Evolutionary conservation across 1,140 invertebrate species (phyloP).

Genomic region (Drosophila watanabei): DNA sequence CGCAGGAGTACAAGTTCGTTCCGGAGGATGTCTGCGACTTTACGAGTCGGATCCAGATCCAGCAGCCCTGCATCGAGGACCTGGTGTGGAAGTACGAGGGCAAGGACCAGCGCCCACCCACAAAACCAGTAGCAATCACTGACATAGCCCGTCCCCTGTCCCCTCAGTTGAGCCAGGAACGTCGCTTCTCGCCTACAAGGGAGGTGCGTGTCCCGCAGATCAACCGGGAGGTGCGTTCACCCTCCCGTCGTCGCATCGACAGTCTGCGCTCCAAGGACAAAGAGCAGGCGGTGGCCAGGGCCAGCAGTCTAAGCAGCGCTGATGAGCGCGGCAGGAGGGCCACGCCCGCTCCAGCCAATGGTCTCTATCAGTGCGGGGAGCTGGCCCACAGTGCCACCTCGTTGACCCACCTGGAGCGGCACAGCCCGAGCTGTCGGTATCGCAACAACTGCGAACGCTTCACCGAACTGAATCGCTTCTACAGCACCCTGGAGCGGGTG

Average conservation of each 20-base stretch:
- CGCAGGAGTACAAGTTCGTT: constrained; percentile 57
- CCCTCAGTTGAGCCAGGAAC: constrained; percentile 40
- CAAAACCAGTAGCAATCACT: constrained; percentile 31
- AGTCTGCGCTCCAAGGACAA: constrained; percentile 75
- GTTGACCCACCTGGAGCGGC: constrained; percentile 69
- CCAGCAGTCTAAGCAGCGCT: constrained; percentile 88
- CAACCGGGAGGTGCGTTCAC: constrained; percentile 88
- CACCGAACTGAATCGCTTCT: constrained; percentile 94
- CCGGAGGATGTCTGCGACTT: constrained; percentile 68
- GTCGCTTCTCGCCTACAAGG: constrained; percentile 77
- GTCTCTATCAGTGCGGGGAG: constrained; percentile 78
- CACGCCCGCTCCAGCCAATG: constrained; percentile 72
- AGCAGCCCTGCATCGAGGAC: constrained; percentile 74
- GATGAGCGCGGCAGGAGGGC: constrained; percentile 78
- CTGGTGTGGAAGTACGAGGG: constrained; percentile 80
- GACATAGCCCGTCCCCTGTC: constrained; percentile 73
- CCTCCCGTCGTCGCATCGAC: constrained; percentile 88
- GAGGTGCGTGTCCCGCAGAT: constrained; percentile 77
- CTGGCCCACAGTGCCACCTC: constrained; percentile 82
- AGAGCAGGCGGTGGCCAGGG: constrained; percentile 85
- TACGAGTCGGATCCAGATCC: background rate
- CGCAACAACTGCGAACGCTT: constrained; percentile 92
- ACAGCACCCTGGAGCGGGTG: constrained; percentile 93
- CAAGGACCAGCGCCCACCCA: constrained; percentile 34
- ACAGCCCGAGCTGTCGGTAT: constrained; percentile 86